A percentile compares a stretch with the other conserved stretches of the same genome.
phyloP scores from a whole-genome alignment of 2,888 invertebrate genomes.

The Synergus itoensis region DNA sequence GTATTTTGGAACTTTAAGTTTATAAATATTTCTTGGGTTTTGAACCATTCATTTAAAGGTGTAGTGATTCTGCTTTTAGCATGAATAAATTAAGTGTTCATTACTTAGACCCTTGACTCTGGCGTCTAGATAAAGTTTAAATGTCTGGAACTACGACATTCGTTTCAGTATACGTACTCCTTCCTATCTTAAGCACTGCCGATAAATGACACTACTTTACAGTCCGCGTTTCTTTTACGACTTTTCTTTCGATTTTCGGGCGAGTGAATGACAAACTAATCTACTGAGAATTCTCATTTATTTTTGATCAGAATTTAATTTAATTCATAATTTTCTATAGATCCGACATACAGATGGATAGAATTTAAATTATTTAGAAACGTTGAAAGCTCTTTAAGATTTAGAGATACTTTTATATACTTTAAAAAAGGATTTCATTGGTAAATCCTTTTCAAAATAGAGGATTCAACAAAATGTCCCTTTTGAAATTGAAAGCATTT shows the following conservation, averaged over 20 bases:
- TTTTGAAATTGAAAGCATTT: no score
- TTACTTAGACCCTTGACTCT: background rate
- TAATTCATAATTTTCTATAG: background rate
- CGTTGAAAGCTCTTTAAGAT: background rate
- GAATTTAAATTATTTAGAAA: background rate
- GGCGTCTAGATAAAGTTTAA: background rate
- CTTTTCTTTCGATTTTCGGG: background rate
- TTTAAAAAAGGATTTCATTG: background rate
- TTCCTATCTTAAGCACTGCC: background rate
- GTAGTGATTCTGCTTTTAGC: background rate
- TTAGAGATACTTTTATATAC: background rate
- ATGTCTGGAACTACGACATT: background rate
- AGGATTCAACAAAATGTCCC: no score
- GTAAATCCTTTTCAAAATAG: background rate
- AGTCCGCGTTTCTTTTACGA: background rate
- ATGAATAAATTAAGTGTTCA: background rate
- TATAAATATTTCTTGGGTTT: background rate
- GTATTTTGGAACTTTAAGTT: no score
- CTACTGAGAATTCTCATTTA: background rate
- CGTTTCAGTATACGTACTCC: background rate
- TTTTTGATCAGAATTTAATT: background rate
- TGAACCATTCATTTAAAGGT: background rate
- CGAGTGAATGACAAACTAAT: background rate
- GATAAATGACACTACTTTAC: background rate
- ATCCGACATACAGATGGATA: background rate